A percentile compares a stretch with the other conserved stretches of the same genome.
Conservation (phyloP, 1,140 invertebrate genomes). For the Papilio polyxenes region DNA sequence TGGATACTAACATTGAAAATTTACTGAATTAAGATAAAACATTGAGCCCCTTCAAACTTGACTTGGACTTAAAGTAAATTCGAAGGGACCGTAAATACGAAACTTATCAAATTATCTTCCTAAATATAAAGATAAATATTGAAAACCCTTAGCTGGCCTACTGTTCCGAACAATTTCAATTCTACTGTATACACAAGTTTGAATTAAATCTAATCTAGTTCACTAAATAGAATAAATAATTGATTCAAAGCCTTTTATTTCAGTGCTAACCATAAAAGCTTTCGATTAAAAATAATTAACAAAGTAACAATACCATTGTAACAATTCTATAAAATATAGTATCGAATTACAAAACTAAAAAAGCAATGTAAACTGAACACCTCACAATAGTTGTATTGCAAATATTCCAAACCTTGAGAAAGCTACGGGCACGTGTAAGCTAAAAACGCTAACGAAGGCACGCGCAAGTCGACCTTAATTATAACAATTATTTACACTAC, state of each 20-base stretch:
- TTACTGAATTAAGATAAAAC: background rate
- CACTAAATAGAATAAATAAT: background rate
- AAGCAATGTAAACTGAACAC: background rate
- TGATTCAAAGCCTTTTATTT: background rate
- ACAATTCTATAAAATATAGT: background rate
- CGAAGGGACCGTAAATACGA: background rate
- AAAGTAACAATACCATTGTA: background rate
- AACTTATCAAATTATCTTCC: slow-evolving; percentile 16
- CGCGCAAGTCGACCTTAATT: slow-evolving; percentile 30
- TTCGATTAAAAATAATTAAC: background rate
- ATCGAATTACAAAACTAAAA: background rate
- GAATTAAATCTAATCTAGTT: background rate
- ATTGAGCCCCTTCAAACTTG: slow-evolving; percentile 12
- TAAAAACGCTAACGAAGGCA: slow-evolving; percentile 17
- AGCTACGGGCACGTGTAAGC: slow-evolving; percentile 6
- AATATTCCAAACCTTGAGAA: slow-evolving; percentile 15
- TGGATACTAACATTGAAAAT: background rate
- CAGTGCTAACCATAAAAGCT: background rate
- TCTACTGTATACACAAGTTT: background rate
- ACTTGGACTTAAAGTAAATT: slow-evolving; percentile 3
- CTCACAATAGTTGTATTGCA: background rate
- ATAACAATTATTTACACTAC: slow-evolving; percentile 32
- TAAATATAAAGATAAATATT: background rate
- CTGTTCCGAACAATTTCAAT: background rate
- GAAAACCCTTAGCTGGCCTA: background rate